Conservation (phyloP, 2,797 vertebrate genomes). For the Enteromius mattozi region DNA sequence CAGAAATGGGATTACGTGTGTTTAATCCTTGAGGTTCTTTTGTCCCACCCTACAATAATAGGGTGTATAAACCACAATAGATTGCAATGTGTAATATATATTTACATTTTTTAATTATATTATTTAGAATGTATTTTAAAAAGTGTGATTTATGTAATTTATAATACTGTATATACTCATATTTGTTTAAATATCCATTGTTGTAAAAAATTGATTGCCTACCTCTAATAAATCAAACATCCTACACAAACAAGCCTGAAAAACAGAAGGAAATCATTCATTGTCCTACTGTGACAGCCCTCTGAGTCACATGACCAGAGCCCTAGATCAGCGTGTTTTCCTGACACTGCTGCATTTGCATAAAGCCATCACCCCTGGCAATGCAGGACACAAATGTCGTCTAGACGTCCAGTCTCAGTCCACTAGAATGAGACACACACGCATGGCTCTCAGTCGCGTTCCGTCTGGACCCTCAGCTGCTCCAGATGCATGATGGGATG, state of each 20-base stretch:
- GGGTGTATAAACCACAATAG: background rate
- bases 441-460: constrained; percentile 4
- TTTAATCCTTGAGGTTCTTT: background rate
- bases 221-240: background rate
- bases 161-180: background rate
- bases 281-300: constrained; percentile 28
- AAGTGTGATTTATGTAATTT: background rate
- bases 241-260: background rate
- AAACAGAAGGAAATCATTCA: constrained; percentile 8
- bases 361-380: constrained; percentile 86
- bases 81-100: background rate
- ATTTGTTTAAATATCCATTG: background rate
- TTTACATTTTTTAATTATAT: background rate
- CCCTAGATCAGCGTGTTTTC: constrained; percentile 75
- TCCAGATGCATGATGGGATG: constrained; percentile 32
- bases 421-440: constrained; percentile 76
- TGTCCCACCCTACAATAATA: background rate
- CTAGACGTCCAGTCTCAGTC: constrained; percentile 90
- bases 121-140: background rate
- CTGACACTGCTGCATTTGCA: constrained; percentile 83
- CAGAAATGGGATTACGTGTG: background rate
- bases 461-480: constrained; percentile 50
- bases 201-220: background rate
- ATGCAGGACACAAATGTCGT: constrained; percentile 86
- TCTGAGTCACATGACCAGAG: constrained; percentile 73